Percentiles rank a stretch among this genome's conserved stretches.
These are phyloP conservation scores for Psittacula echo DNA, from an alignment of 2,797 vertebrate genomes.

Conservation along the genomic window DNA sequence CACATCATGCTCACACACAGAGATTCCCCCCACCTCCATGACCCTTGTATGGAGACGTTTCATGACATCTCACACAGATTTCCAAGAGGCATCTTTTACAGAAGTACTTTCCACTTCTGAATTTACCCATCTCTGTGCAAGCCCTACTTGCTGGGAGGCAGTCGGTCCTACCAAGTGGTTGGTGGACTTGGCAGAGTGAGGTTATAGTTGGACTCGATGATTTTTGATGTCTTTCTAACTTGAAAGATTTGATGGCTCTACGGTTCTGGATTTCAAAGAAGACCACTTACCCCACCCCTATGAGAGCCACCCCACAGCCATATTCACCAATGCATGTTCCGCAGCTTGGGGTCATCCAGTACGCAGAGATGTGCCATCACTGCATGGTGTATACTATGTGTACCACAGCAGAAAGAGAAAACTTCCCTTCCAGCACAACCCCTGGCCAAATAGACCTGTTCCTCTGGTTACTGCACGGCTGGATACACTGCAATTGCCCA, in stretches of 20 bases:
- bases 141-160: not conserved
- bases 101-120: not conserved
- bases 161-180: not conserved
- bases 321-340: rapidly evolving
- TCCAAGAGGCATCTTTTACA: not conserved
- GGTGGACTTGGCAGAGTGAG: not conserved
- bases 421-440: not conserved
- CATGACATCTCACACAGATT: not conserved
- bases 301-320: rapidly evolving
- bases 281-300: not conserved
- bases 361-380: not conserved
- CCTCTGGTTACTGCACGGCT: not conserved
- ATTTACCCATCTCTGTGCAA: not conserved
- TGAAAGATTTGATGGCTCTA: not conserved
- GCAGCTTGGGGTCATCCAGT: rapidly evolving
- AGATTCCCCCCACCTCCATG: rapidly evolving
- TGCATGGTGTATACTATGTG: not conserved
- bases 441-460: not conserved
- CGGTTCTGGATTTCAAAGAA: not conserved
- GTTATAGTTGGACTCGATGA: not conserved
- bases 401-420: not conserved
- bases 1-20: rapidly evolving
- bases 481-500: rapidly evolving
- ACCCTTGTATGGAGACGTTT: not conserved
- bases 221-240: not conserved